Conservation (phyloP, 2,888 invertebrate species). For the Dicroscelio sp. region DNA sequence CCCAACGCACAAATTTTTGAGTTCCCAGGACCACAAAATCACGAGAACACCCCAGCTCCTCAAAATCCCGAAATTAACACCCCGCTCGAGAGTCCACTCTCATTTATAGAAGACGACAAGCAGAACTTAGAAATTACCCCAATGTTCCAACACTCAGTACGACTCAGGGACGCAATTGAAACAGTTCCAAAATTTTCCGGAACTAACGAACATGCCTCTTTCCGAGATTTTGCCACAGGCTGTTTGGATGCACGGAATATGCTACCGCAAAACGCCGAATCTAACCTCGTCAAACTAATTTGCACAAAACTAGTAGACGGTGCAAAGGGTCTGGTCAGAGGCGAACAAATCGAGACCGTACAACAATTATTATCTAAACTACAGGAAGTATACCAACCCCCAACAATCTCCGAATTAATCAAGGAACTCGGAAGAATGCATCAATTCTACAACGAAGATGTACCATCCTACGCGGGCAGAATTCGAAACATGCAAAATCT, state of each 20-base stretch:
- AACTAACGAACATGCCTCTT: neutral
- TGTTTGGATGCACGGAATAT: conserved; percentile 23
- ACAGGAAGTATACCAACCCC: neutral
- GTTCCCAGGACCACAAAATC: neutral
- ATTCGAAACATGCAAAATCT: neutral
- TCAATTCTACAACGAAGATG: conserved; percentile 21
- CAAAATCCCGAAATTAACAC: too few relatives aligned
- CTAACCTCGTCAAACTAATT: neutral
- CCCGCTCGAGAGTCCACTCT: too few relatives aligned
- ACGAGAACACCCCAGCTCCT: too few relatives aligned
- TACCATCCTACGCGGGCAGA: neutral
- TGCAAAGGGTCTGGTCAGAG: neutral
- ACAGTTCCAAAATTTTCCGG: neutral
- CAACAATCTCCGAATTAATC: neutral
- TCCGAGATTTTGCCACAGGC: conserved; percentile 3
- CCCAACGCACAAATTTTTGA: too few relatives aligned
- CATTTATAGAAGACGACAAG: neutral
- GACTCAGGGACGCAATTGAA: neutral
- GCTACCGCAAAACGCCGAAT: conserved; percentile 8
- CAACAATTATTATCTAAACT: neutral
- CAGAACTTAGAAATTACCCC: neutral
- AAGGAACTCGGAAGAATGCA: neutral
- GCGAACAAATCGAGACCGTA: neutral
- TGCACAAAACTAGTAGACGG: neutral
- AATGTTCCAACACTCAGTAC: neutral